Base-by-base conservation (phyloP, 2,797 vertebrate species). In the Furcifer pardalis region DNA sequence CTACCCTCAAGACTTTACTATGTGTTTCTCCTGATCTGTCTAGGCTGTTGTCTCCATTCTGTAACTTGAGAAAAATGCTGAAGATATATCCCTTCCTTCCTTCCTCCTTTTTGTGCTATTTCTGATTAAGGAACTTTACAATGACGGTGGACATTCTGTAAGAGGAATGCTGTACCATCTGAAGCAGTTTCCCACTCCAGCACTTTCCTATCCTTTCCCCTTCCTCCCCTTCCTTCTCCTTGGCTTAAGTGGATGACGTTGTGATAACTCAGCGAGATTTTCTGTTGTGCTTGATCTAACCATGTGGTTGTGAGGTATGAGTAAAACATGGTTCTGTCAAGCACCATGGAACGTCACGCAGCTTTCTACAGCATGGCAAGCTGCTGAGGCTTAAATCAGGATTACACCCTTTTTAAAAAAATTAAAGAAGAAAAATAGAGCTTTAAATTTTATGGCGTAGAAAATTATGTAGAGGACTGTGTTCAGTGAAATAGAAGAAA, bases 201-300 rank as follows among this genome's bases (percentile, higher is more conserved):
- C 88, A 93, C 91, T 79, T 52, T 85, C 91, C 91, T 89, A 42
- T 87, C 91, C 93, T 94, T 94, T 94, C 92, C 92, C 94, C 87
- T 90, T 90, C 91, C 19, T 92, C 95, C 95, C 94, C 95, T 71
- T 96, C 49, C 95, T 96, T 93, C 79, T 93, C 96, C 96, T 95
- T 98, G 96, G 96, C 97, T 97, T 98, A 96, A 62, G 97, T 97
- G 96, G 97, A 98, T 98, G 97, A 98, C 96, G 97, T 97, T 97
- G 96, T 96, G 96, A 94, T 96, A 95, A 94, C 90, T 93, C 89
- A 96, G 98, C 98, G 97, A 97, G 98, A 97, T 99, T 98, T 99
- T 99, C 98, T 98, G 97, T 99, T 99, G 98, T 99, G 98, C 98
- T 99, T 99, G 98, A 99, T 99, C 98, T 99, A 99, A 99, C 98